These are phyloP conservation scores for Penaeus chinensis DNA, from an alignment of 1,140 invertebrate species.

Conservation along the genomic window DNA sequence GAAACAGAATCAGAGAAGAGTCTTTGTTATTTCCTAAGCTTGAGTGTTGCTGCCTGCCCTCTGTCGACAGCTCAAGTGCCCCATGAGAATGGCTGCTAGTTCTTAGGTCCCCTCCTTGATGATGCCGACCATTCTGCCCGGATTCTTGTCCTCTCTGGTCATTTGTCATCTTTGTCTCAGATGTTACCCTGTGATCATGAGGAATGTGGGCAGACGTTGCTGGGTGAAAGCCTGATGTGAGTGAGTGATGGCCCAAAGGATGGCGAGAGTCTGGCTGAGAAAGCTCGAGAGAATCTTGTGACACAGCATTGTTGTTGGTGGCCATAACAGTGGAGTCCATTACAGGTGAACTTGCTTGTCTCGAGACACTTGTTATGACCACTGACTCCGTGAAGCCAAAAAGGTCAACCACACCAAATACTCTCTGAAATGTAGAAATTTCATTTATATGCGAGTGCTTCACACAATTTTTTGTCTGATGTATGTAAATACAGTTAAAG, in stretches of 20 bases:
- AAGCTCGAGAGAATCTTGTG: slow-evolving; percentile 66
- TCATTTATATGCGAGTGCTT: no score
- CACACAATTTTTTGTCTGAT: neutral
- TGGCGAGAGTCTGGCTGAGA: slow-evolving; percentile 61
- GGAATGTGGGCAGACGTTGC: slow-evolving; percentile 43
- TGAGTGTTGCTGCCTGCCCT: slow-evolving; percentile 14
- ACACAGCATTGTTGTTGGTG: slow-evolving; percentile 60
- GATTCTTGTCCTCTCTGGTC: slow-evolving; percentile 45
- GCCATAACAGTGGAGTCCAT: slow-evolving; percentile 60
- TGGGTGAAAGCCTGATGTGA: slow-evolving; percentile 50
- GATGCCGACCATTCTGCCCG: slow-evolving; percentile 27
- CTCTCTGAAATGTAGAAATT: slow-evolving; percentile 71
- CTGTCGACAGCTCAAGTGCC: slow-evolving; percentile 14
- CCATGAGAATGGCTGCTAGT: slow-evolving; percentile 5
- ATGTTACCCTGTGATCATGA: slow-evolving; percentile 14
- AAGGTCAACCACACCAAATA: slow-evolving; percentile 81
- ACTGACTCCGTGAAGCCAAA: slow-evolving; percentile 77
- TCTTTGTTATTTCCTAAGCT: slow-evolving; percentile 36
- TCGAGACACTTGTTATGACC: slow-evolving; percentile 72
- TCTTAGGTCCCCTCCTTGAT: slow-evolving; percentile 15
- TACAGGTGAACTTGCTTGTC: slow-evolving; percentile 60
- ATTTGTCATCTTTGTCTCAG: slow-evolving; percentile 29
- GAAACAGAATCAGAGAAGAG: slow-evolving; percentile 66
- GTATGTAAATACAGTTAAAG: neutral
- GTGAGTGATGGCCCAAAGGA: slow-evolving; percentile 23